phyloP scores from a whole-genome alignment of 2,113 vertebrate genomes.

The Acanthisitta chloris region DNA sequence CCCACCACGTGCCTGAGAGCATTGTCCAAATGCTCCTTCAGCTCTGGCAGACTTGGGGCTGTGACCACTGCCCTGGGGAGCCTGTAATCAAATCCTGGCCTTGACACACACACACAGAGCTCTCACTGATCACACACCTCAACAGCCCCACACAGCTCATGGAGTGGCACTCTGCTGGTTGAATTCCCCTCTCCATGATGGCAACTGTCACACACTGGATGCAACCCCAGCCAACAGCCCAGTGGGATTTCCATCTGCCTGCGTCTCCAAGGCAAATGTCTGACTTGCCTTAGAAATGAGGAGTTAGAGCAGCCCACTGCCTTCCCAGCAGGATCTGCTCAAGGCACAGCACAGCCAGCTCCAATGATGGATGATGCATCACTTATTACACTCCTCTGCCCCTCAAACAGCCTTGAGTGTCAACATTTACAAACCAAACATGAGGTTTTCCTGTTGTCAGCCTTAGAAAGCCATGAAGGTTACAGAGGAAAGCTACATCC shows the following conservation, averaged over 20 bases:
- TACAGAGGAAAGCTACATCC: background rate
- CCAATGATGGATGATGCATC: background rate
- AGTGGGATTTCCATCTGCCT: accelerated
- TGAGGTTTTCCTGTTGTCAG: background rate
- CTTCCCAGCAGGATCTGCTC: background rate
- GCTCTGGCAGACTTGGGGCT: background rate
- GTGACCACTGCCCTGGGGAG: background rate
- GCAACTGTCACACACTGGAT: accelerated
- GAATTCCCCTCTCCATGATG: background rate
- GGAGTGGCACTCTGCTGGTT: accelerated
- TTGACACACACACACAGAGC: accelerated
- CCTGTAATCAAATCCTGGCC: background rate
- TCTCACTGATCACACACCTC: background rate
- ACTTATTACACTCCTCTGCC: background rate
- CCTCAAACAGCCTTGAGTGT: background rate
- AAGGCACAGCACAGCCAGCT: background rate
- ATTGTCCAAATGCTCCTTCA: background rate
- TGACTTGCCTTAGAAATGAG: background rate
- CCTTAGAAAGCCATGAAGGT: background rate
- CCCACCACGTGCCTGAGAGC: background rate
- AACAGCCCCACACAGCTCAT: background rate
- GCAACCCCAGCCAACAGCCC: background rate
- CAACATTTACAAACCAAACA: background rate
- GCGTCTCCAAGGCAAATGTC: accelerated
- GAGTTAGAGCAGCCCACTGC: accelerated